Percentiles rank a stretch among this genome's conserved stretches.
Conservation (phyloP, 2,888 invertebrate genomes). For the Siphlonurus alternatus region DNA sequence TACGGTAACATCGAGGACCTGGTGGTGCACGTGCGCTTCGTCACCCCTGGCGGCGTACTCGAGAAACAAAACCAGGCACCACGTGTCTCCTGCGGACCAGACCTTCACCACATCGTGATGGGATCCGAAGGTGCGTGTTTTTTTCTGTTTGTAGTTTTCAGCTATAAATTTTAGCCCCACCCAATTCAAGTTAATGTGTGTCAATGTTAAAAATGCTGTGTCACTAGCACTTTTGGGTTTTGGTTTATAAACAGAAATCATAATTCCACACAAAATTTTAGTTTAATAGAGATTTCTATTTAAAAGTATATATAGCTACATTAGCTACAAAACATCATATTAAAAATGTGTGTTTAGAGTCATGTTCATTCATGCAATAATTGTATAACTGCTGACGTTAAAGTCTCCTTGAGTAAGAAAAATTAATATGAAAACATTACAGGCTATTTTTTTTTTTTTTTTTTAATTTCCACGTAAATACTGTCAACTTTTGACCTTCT, state of each 20-base stretch:
- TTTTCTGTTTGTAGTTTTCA: no score
- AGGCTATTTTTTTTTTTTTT: no score
- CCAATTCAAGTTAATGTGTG: no score
- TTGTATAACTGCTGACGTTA: constrained; percentile 38
- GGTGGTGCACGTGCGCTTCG: constrained; percentile 35
- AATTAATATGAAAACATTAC: constrained; percentile 41
- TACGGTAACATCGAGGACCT: constrained; percentile 40
- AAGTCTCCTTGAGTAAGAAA: constrained; percentile 46
- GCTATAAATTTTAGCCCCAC: no score
- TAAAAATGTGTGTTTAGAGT: constrained; percentile 6
- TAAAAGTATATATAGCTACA: no score
- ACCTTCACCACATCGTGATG: constrained; percentile 35
- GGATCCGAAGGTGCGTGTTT: constrained; percentile 38
- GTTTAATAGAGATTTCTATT: no score
- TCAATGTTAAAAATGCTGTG: no score
- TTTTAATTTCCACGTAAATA: no score
- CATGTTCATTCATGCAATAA: constrained; percentile 14
- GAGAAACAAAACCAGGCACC: constrained; percentile 32
- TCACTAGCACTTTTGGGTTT: no score
- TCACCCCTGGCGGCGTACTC: constrained; percentile 34
- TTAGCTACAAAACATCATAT: neutral
- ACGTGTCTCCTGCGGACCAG: constrained; percentile 36
- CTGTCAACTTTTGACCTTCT: no score
- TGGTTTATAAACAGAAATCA: no score
- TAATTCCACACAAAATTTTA: no score